Percentiles rank a stretch among this genome's conserved stretches.
Conservation (phyloP, 2,888 invertebrate genomes). For the Adelognathus sp. region DNA sequence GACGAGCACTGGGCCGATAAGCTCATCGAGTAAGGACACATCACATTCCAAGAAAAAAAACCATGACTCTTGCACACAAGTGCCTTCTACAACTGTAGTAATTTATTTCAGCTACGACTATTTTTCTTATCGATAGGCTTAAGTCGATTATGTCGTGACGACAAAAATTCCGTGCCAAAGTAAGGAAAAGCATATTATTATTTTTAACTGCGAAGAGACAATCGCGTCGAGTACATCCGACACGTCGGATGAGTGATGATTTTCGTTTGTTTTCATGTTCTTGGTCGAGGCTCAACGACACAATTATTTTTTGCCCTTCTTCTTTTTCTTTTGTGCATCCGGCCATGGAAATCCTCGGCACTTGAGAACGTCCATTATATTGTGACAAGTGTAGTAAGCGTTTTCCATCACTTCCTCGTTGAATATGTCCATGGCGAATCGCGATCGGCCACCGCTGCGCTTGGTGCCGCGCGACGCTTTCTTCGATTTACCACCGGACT, state of each 20-base stretch:
- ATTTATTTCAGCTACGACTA: not conserved
- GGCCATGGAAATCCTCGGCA: conserved; percentile 95
- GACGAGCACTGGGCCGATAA: not conserved
- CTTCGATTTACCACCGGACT: conserved; percentile 82
- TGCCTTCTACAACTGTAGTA: not conserved
- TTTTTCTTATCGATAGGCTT: not conserved
- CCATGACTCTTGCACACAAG: not conserved
- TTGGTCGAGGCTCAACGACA: not conserved
- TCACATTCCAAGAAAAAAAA: not conserved
- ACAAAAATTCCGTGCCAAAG: not conserved
- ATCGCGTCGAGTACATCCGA: not conserved
- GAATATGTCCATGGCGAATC: conserved; percentile 91
- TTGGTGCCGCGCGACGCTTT: conserved; percentile 80
- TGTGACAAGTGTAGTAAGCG: conserved; percentile 96
- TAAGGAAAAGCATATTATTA: not conserved
- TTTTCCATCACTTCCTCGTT: conserved; percentile 96
- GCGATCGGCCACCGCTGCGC: conserved; percentile 84
- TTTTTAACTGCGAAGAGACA: not conserved
- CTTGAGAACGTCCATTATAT: conserved; percentile 93
- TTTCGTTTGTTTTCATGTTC: conserved; percentile 16
- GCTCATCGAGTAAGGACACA: not conserved
- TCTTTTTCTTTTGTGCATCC: conserved; percentile 93
- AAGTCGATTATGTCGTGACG: not conserved
- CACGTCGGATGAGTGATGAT: not conserved
- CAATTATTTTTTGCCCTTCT: conserved; percentile 86